A percentile compares a stretch with the other conserved stretches of the same genome.
Conservation (phyloP, 2,888 invertebrate species). For the Crioceris asparagi region DNA sequence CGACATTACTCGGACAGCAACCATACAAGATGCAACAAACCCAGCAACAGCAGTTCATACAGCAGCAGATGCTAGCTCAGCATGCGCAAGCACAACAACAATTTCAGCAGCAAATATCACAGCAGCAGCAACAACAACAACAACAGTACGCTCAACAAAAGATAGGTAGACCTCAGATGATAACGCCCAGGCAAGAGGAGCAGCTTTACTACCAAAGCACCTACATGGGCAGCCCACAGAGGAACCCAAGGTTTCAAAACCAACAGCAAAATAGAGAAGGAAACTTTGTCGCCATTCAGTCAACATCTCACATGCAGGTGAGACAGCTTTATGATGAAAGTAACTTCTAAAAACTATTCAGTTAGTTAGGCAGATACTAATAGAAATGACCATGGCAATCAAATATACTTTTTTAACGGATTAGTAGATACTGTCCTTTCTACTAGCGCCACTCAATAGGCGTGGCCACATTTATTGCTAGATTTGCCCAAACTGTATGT, state of each 20-base stretch:
- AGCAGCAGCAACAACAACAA: too few species aligned
- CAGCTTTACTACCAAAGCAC: slow-evolving; percentile 33
- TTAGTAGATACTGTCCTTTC: too few species aligned
- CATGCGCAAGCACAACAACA: slow-evolving; percentile 26
- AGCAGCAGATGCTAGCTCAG: slow-evolving; percentile 40
- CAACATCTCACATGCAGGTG: too few species aligned
- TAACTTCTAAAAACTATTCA: too few species aligned
- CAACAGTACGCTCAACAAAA: slow-evolving; percentile 31
- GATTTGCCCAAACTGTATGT: too few species aligned
- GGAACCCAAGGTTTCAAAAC: too few species aligned
- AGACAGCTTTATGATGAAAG: too few species aligned
- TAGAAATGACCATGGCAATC: too few species aligned
- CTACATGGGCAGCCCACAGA: slow-evolving; percentile 24
- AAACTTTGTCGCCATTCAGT: background rate
- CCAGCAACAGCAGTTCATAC: slow-evolving; percentile 36
- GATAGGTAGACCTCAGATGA: slow-evolving; percentile 45
- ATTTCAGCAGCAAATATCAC: slow-evolving; percentile 33
- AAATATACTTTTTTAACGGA: too few species aligned
- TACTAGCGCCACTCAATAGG: too few species aligned
- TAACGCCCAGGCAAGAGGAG: slow-evolving; percentile 39
- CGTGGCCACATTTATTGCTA: too few species aligned
- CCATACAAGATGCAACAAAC: slow-evolving; percentile 32
- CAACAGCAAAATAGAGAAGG: background rate
- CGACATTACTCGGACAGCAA: slow-evolving; percentile 25
- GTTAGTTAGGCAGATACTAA: too few species aligned